Evolutionary conservation across 2,888 invertebrate genomes (phyloP), one percentile per base, ranked within the genome.

Genomic region (Lymantria dispar): DNA sequence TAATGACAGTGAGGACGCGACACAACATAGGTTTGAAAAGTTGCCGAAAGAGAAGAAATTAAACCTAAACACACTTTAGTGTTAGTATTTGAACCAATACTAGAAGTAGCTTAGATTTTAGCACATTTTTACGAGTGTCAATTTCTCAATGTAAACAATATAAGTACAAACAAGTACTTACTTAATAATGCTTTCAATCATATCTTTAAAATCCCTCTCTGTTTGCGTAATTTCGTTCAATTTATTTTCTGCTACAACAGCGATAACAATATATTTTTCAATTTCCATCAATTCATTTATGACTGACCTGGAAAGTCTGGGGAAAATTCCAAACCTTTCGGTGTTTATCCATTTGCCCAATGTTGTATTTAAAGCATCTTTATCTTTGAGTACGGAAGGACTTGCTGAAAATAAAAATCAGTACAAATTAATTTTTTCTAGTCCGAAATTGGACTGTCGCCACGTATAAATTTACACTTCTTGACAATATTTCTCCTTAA

Each of bases 251-350:
- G 96, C 96, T 0, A 98, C 95, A 12, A 98, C 95, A 22, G 96
- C 97, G 51, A 98, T 92, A 3, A 98, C 98, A 50, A 98, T 90
- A 82, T 94, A 96, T 78, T 98, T 98, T 68, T 95, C 95, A 0
- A 96, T 96, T 68, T 95, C 94, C 76, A 97, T 92, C 66, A 98
- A 83, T 77, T 98, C 95, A 83, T 97, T 94, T 49, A 96, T 94
- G 71, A 97, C 97, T 48, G 96, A 95, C 49, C 94, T 91, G 0
- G 98, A 96, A 22, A 97, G 94, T 91, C 97, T 97, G 8, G 97
- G 97, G 76, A 98, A 98, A 44, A 96, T 95, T 40, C 95, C 94
- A 88, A 98, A 98, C 57, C 98, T 93, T 80, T 98, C 98, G 12
- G 95, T 93, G 74, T 97, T 97, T 22, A 98, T 94, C 98, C 98